Evolutionary conservation across 2,888 invertebrate species (phyloP).

Genomic region (Drosophila fulvimacula): DNA sequence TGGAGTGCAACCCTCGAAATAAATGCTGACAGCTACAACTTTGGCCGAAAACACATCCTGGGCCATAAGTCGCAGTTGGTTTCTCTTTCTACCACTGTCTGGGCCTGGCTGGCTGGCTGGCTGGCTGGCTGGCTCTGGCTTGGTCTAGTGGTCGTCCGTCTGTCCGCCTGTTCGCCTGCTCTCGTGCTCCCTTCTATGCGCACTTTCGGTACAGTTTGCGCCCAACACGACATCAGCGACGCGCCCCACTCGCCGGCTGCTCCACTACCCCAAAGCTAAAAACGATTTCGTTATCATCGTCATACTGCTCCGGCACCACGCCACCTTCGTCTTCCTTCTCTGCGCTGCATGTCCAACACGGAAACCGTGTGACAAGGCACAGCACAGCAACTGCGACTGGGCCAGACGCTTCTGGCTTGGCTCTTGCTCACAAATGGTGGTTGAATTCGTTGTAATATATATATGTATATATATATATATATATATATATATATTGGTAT

Average conservation of each 20-base stretch:
- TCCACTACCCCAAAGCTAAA: conserved; percentile 67
- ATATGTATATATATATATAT: not conserved
- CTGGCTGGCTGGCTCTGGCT: conserved; percentile 7
- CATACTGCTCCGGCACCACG: conserved; percentile 38
- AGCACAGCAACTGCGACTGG: conserved; percentile 31
- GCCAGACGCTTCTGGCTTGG: conserved; percentile 18
- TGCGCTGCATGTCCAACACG: conserved; percentile 17
- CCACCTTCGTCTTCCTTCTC: not conserved
- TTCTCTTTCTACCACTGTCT: conserved; percentile 84
- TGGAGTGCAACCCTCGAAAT: conserved; percentile 48
- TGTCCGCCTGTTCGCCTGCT: conserved; percentile 12
- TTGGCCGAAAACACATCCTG: conserved; percentile 58
- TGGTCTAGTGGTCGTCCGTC: conserved; percentile 34
- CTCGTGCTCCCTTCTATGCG: conserved; percentile 46
- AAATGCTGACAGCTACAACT: conserved; percentile 40
- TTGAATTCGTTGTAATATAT: conserved; percentile 10
- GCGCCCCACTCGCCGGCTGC: conserved; percentile 41
- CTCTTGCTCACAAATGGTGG: conserved; percentile 8
- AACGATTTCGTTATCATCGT: conserved; percentile 55
- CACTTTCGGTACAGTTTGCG: conserved; percentile 81
- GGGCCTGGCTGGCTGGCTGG: conserved; percentile 33
- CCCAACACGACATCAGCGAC: conserved; percentile 26
- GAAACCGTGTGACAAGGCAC: conserved; percentile 37
- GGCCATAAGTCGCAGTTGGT: conserved; percentile 68
- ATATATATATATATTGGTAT: not conserved